A percentile compares a stretch with the other conserved stretches of the same genome.
Conservation (phyloP, 2,888 invertebrate species). For the Drosophila suboccidentalis region DNA sequence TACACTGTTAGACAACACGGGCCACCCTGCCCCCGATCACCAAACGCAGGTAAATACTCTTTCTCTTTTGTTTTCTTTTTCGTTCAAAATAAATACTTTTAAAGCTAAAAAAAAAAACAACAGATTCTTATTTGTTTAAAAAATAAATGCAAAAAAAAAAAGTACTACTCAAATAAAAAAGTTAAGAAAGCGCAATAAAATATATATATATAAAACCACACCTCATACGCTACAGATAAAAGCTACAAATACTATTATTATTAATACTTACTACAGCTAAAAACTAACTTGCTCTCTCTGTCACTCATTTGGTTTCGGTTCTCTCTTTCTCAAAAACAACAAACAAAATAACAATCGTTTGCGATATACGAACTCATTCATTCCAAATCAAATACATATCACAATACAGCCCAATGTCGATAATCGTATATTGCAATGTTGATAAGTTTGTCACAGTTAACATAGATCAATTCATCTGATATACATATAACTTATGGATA, state of each 20-base stretch:
- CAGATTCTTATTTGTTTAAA: conserved; percentile 52
- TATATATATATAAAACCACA: conserved; percentile 52
- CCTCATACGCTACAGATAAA: conserved; percentile 51
- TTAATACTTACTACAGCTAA: conserved; percentile 55
- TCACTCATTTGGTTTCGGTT: conserved; percentile 73
- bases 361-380: conserved; percentile 48
- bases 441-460: conserved; percentile 25
- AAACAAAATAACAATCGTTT: conserved; percentile 29
- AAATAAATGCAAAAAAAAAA: conserved; percentile 51
- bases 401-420: conserved; percentile 6
- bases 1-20: conserved; percentile 95
- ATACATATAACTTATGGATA: not conserved
- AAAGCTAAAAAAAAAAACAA: conserved; percentile 41
- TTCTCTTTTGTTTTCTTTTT: conserved; percentile 82
- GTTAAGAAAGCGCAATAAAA: conserved; percentile 64
- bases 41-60: conserved; percentile 89
- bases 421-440: conserved; percentile 27
- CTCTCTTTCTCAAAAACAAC: conserved; percentile 30
- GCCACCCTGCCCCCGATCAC: conserved; percentile 91
- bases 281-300: conserved; percentile 61
- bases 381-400: conserved; percentile 14
- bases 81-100: conserved; percentile 61
- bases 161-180: conserved; percentile 54
- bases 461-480: conserved; percentile 11
- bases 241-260: conserved; percentile 52